Base-by-base conservation (phyloP, 2,797 vertebrate genomes). In the Hypotaenidia philippensis region DNA sequence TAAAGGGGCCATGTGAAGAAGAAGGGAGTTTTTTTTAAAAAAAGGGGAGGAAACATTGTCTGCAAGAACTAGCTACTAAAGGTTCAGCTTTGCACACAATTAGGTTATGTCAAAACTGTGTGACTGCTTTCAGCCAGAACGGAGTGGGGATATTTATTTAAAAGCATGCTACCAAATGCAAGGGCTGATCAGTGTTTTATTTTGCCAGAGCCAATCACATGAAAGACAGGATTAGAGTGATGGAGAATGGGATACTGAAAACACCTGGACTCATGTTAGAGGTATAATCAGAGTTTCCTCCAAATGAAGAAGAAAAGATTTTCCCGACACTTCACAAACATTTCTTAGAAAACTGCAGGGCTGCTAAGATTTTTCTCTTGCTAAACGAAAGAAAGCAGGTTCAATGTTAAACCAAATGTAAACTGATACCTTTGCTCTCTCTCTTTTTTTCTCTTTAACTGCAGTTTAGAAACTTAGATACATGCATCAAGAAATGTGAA, bases 351-450 rank as follows among this genome's bases (percentile, higher is more conserved):
- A 97, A 96, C 29, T 84, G 57, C 76, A 96, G 53, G 86, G 82
- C 92, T 97, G 60, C 83, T 95, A 96, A 94, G 86, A 85, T 95
- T 96, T 96, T 93, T 92, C 89, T 88, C 87, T 91, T 95, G 77
- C 56, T 94, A 74, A 77, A 70, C 70, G 76, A 86, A 94, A 96
- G 87, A 96, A 96, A 95, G 88, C 78, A 93, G 86, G 76, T 93
- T 97, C 96, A 83, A 87, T 92, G 94, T 96, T 89, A 96, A 97
- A 97, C 53, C 76, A 96, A 93, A 82, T 83, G 74, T 93, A 95
- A 97, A 94, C 59, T 87, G 68, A 93, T 92, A 94, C 72, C 65
- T 55, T 91, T 72, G 27, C 74, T 90, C 60, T 91, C 89, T 88
- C 25, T 69, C 41, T 72, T 69, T 90, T 91, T 92, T 75, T 70